Conservation (phyloP, 2,113 vertebrate species). For the Rhinoptilus africanus region DNA sequence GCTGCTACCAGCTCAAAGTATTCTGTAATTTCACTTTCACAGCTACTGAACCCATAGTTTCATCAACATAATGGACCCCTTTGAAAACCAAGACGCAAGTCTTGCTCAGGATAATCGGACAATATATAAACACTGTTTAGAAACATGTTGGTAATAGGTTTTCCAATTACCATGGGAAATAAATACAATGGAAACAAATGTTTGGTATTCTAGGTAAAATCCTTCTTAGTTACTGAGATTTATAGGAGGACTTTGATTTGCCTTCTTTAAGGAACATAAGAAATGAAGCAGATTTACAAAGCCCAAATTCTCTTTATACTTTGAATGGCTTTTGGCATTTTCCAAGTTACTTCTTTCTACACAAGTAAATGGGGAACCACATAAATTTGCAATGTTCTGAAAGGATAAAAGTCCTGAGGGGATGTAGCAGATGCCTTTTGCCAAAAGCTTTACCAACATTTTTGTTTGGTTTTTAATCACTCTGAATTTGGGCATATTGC, state of each 20-base stretch:
- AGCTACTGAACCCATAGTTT: background rate
- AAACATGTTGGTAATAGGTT: background rate
- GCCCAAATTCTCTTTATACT: background rate
- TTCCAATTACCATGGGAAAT: background rate
- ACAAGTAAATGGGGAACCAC: background rate
- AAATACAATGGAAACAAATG: background rate
- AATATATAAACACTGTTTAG: background rate
- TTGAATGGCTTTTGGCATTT: background rate
- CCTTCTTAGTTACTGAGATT: background rate
- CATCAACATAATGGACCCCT: background rate
- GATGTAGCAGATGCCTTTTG: background rate
- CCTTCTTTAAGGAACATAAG: background rate
- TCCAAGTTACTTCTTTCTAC: background rate
- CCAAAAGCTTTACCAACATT: background rate
- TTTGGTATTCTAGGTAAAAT: background rate
- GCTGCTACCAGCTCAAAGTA: background rate
- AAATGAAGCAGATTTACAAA: background rate
- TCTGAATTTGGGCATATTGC: background rate
- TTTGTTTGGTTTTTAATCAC: background rate
- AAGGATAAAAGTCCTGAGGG: background rate
- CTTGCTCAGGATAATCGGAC: background rate
- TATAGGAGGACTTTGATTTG: background rate
- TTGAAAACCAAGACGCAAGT: background rate
- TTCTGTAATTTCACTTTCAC: background rate
- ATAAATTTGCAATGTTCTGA: background rate